phyloP scores from a whole-genome alignment of 2,797 vertebrate species.

The Apogon hyalosoma region DNA sequence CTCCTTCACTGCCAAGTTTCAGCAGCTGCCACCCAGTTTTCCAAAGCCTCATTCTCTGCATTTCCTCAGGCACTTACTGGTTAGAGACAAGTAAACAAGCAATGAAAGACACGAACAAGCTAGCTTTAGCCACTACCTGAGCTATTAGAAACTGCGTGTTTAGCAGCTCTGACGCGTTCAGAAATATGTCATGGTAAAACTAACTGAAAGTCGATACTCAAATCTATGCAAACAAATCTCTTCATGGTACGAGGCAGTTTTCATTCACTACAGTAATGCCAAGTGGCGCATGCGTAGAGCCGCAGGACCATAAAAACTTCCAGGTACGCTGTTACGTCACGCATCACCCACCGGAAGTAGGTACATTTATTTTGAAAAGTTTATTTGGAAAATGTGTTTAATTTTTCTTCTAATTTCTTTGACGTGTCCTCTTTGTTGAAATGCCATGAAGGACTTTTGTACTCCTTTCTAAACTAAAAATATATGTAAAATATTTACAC shows the following conservation, averaged over 20 bases:
- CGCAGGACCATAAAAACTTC: neutral
- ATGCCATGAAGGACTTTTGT: too few relatives aligned
- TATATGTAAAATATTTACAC: too few relatives aligned
- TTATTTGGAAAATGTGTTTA: too few relatives aligned
- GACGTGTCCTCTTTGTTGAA: too few relatives aligned
- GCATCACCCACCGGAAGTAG: conserved; percentile 5
- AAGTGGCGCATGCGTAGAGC: conserved; percentile 38
- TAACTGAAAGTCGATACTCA: neutral
- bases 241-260: neutral
- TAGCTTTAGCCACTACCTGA: neutral
- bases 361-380: neutral
- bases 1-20: conserved; percentile 56
- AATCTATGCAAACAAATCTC: too few relatives aligned
- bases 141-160: neutral
- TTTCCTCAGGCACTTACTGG: conserved; percentile 40
- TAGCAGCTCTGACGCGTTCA: neutral
- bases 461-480: too few relatives aligned
- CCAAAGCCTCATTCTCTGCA: conserved; percentile 64
- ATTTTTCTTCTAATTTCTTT: too few relatives aligned
- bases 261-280: neutral
- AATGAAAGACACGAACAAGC: neutral
- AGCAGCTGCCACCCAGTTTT: conserved; percentile 69
- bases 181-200: conserved; percentile 18
- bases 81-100: conserved; percentile 3
- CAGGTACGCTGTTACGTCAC: neutral